Percentiles rank a stretch among this genome's conserved stretches.
Conservation (phyloP, 2,113 vertebrate species). For the Scomber japonicus region DNA sequence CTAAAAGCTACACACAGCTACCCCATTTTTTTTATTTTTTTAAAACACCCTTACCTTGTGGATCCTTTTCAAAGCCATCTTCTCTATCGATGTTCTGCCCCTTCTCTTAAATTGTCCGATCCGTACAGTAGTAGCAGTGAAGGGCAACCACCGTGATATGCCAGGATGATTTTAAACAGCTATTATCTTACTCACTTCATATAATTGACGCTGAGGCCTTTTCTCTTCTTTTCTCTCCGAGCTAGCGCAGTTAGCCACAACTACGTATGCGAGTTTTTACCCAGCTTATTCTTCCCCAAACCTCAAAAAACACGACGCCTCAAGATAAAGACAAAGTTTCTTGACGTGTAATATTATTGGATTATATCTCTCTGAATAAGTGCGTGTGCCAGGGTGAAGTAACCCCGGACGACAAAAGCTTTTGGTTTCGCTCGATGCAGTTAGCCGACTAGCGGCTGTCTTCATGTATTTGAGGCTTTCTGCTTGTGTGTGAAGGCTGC, state of each 20-base stretch:
- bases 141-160: conserved; percentile 41
- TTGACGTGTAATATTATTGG: rapidly evolving
- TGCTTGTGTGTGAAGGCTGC: conserved; percentile 54
- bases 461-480: conserved; percentile 52
- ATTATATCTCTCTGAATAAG: neutral
- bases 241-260: conserved; percentile 67
- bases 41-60: conserved; percentile 77
- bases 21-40: neutral
- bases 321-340: no score
- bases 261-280: conserved; percentile 63
- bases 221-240: conserved; percentile 61
- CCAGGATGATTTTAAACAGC: conserved; percentile 38
- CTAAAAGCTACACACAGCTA: neutral
- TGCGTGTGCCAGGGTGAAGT: conserved; percentile 35
- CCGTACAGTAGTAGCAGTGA: conserved; percentile 12
- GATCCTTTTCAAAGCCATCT: conserved; percentile 86
- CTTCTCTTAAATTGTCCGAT: conserved; percentile 29
- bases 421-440: conserved; percentile 44
- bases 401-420: conserved; percentile 32
- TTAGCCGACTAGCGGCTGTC: conserved; percentile 53
- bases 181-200: conserved; percentile 11
- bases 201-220: conserved; percentile 49
- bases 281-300: conserved; percentile 9
- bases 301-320: neutral
- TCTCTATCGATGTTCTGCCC: conserved; percentile 49